Percentiles rank a stretch among this genome's conserved stretches.
Conservation (phyloP, 2,113 vertebrate species). For the Microtus richardsoni region DNA sequence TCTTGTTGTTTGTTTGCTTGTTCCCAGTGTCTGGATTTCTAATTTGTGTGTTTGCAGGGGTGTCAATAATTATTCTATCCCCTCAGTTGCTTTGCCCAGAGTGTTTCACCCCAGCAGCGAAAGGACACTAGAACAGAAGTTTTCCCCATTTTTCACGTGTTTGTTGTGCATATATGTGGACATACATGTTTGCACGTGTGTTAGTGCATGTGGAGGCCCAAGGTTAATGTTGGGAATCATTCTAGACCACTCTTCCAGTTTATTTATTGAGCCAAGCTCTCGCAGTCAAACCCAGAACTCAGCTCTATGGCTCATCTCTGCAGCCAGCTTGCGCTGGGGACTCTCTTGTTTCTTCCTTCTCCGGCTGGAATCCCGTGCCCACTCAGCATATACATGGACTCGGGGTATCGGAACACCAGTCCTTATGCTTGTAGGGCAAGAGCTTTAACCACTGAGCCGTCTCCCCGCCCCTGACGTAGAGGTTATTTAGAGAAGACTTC, state of each 20-base stretch:
- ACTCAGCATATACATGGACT: too few species aligned
- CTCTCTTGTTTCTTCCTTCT: background rate
- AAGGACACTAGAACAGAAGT: background rate
- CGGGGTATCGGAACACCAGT: too few species aligned
- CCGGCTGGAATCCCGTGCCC: background rate
- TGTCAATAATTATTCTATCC: background rate
- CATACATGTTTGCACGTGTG: background rate
- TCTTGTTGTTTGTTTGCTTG: background rate
- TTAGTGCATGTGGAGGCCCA: background rate
- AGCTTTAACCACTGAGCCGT: too few species aligned
- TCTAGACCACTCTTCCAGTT: too few species aligned
- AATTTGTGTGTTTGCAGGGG: background rate
- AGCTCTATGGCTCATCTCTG: background rate
- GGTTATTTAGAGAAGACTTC: background rate
- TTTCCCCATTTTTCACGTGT: background rate
- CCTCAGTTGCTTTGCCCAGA: background rate
- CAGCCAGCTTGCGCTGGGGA: background rate
- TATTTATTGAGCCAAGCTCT: background rate
- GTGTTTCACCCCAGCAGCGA: background rate
- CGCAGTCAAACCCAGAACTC: background rate
- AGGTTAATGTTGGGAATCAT: background rate
- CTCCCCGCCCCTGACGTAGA: background rate
- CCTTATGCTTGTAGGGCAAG: background rate
- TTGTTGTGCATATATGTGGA: background rate
- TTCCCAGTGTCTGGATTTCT: background rate